Conservation (phyloP, 2,113 vertebrate genomes). For the Dascyllus trimaculatus region DNA sequence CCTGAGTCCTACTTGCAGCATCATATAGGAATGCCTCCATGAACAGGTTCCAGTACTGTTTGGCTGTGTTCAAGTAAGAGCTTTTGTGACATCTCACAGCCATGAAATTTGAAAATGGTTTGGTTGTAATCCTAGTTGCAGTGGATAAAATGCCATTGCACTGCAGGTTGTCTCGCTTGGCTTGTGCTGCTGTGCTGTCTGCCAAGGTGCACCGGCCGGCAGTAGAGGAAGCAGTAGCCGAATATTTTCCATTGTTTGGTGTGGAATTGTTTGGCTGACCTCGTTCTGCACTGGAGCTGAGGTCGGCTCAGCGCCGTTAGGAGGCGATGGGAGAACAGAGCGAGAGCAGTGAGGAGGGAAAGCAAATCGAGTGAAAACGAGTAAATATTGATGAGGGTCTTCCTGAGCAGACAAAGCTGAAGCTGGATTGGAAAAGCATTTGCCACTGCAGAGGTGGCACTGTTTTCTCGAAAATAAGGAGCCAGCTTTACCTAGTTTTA, state of each 20-base stretch:
- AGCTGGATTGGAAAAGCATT: neutral
- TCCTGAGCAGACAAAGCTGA: neutral
- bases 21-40: neutral
- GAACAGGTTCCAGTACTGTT: neutral
- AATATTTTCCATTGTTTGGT: slow-evolving; percentile 57
- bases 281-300: slow-evolving; percentile 15
- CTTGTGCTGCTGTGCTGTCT: neutral
- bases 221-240: slow-evolving; percentile 47
- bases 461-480: neutral
- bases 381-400: slow-evolving; percentile 6
- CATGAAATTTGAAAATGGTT: slow-evolving; percentile 2
- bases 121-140: neutral
- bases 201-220: slow-evolving; percentile 20
- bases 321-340: slow-evolving; percentile 22
- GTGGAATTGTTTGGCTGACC: slow-evolving; percentile 52
- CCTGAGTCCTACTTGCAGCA: neutral
- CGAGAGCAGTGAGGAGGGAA: neutral
- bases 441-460: neutral
- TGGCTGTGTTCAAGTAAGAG: neutral
- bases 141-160: slow-evolving; percentile 16
- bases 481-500: too few species aligned
- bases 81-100: neutral
- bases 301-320: neutral
- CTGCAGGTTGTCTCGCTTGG: neutral
- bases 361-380: slow-evolving; percentile 11